phyloP scores from a whole-genome alignment of 2,888 invertebrate genomes.

The Drosophila limbata region DNA sequence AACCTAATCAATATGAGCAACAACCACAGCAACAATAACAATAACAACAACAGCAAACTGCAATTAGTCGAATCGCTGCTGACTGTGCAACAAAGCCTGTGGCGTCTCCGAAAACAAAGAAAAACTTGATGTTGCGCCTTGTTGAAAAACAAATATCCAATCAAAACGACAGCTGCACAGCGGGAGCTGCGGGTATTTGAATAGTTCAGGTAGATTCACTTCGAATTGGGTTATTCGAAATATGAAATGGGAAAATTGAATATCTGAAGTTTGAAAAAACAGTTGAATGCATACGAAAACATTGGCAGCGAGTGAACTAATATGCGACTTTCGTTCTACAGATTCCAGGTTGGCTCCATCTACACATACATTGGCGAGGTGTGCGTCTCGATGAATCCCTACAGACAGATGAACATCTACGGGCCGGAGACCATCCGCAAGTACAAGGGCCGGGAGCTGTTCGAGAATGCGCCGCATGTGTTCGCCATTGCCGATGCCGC shows the following conservation, averaged over 20 bases:
- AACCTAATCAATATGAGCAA: conserved; percentile 60
- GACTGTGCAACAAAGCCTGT: conserved; percentile 36
- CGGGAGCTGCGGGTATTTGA: conserved; percentile 9
- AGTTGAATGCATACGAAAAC: conserved; percentile 45
- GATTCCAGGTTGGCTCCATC: conserved; percentile 95
- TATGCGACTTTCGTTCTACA: conserved; percentile 81
- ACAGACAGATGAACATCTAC: conserved; percentile 96
- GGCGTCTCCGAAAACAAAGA: conserved; percentile 25
- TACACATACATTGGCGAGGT: conserved; percentile 99
- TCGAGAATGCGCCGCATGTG: conserved; percentile 98
- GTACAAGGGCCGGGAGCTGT: conserved; percentile 97
- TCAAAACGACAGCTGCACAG: conserved; percentile 58
- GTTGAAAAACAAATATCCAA: conserved; percentile 53
- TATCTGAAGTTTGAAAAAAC: background rate
- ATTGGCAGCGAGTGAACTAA: conserved; percentile 28
- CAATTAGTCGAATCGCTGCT: conserved; percentile 48
- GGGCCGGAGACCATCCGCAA: conserved; percentile 93
- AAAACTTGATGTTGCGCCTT: conserved; percentile 19
- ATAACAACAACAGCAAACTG: conserved; percentile 16
- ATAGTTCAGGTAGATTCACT: background rate
- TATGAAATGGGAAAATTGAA: background rate
- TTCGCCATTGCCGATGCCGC: conserved; percentile 99
- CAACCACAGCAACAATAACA: conserved; percentile 31
- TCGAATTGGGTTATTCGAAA: conserved; percentile 20
- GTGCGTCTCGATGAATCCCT: conserved; percentile 98